Percentiles rank a stretch among this genome's conserved stretches.
These are phyloP conservation scores for Nasonia longicornis DNA, from an alignment of 1,140 invertebrate genomes.

Conservation along the genomic window DNA sequence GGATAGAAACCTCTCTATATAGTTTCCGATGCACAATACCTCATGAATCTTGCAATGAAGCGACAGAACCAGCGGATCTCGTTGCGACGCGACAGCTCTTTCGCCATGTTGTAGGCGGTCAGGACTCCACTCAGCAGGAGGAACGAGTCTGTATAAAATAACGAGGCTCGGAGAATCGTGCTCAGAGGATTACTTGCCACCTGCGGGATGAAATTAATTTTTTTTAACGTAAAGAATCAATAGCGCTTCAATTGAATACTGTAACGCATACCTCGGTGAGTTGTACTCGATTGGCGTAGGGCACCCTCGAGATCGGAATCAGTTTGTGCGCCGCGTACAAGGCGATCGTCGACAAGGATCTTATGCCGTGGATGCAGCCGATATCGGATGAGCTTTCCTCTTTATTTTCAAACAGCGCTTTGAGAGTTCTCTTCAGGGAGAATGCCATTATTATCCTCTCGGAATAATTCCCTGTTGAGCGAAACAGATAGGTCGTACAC, in stretches of 20 bases:
- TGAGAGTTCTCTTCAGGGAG: slow-evolving; percentile 67
- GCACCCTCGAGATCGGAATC: slow-evolving; percentile 71
- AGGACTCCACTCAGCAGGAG: slow-evolving; percentile 75
- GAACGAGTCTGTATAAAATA: slow-evolving; percentile 77
- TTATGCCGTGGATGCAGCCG: slow-evolving; percentile 74
- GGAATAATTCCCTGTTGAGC: slow-evolving; percentile 61
- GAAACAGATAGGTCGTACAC: slow-evolving; percentile 46
- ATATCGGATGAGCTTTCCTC: slow-evolving; percentile 67
- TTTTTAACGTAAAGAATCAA: neutral
- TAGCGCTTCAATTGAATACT: neutral
- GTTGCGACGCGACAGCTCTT: slow-evolving; percentile 67
- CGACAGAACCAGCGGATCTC: slow-evolving; percentile 72
- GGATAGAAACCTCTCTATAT: neutral
- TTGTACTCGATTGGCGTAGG: slow-evolving; percentile 73
- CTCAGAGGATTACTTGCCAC: slow-evolving; percentile 72
- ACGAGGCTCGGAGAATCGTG: slow-evolving; percentile 71
- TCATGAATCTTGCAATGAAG: slow-evolving; percentile 72
- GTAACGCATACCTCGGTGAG: slow-evolving; percentile 70
- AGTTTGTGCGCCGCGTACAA: slow-evolving; percentile 76
- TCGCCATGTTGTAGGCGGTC: slow-evolving; percentile 73
- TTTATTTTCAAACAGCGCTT: slow-evolving; percentile 57
- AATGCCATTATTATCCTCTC: slow-evolving; percentile 70
- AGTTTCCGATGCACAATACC: slow-evolving; percentile 59
- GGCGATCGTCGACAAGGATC: slow-evolving; percentile 71
- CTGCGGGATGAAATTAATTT: slow-evolving; percentile 57